Evolutionary conservation across 2,888 invertebrate genomes (phyloP).

Genomic region (Ashinkailepas kermadecensis): DNA sequence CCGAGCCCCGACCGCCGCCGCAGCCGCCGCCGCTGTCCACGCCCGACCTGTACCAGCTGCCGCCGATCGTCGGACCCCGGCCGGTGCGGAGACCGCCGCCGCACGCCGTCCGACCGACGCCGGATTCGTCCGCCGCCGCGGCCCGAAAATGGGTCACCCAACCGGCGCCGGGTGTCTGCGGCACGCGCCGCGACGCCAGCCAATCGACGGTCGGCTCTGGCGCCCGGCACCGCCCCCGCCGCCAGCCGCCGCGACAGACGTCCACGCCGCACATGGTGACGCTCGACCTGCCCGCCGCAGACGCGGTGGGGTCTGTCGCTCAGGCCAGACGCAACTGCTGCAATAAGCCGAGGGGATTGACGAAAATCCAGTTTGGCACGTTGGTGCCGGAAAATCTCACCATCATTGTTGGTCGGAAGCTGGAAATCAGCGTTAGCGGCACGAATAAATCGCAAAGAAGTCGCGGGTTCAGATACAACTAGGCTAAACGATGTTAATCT

Average conservation of each 20-base stretch:
- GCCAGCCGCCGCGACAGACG: background rate
- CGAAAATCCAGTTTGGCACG: background rate
- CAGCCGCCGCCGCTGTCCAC: background rate
- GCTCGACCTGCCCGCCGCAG: background rate
- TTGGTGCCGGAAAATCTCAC: background rate
- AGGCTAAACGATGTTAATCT: too few relatives aligned
- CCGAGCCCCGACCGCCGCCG: background rate
- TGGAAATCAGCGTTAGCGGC: background rate
- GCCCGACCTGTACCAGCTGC: constrained; percentile 1
- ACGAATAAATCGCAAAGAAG: background rate
- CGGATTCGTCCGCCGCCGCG: background rate
- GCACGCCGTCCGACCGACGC: background rate
- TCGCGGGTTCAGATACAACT: background rate
- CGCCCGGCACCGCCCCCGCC: background rate
- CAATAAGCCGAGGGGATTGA: background rate
- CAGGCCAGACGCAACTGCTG: background rate
- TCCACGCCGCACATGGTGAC: background rate
- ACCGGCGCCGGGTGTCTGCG: background rate
- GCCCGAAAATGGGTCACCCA: background rate
- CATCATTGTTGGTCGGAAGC: background rate
- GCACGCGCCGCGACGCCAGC: background rate
- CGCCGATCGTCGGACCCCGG: background rate
- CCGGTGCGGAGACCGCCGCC: background rate
- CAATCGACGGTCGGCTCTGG: background rate
- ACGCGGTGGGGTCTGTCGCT: background rate